A percentile compares a stretch with the other conserved stretches of the same genome.
Evolutionary conservation across 1,140 invertebrate genomes (phyloP).

Genomic region (Octopus bimaculoides): DNA sequence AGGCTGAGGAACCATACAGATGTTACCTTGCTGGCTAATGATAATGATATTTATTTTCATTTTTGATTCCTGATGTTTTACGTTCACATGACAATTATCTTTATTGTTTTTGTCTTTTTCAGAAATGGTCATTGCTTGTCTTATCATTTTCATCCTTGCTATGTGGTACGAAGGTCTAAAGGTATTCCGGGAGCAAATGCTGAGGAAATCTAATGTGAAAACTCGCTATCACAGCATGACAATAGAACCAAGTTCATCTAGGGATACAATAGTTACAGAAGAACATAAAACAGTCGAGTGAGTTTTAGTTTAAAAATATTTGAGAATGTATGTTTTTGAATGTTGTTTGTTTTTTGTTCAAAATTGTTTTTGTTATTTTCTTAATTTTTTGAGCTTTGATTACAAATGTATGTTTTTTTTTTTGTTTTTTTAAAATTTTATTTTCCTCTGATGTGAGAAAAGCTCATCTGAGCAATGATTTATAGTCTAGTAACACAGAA

Average conservation of each 20-base stretch:
- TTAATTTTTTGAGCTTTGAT: no score
- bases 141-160: conserved; percentile 81
- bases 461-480: no score
- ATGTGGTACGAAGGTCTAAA: conserved; percentile 88
- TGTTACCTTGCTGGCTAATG: no score
- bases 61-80: neutral
- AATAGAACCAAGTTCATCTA: conserved; percentile 3
- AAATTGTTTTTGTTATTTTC: no score
- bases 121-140: conserved; percentile 77
- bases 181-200: conserved; percentile 41
- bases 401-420: no score
- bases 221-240: conserved; percentile 10
- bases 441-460: no score
- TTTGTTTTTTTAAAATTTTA: no score
- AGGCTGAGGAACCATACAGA: no score
- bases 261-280: neutral
- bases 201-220: conserved; percentile 25
- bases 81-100: neutral
- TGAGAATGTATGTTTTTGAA: no score
- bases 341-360: no score
- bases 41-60: no score
- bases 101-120: conserved; percentile 22
- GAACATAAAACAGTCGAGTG: conserved; percentile 9
- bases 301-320: neutral
- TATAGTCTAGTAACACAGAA: no score